phyloP scores from a whole-genome alignment of 2,797 vertebrate species.

The Centropyge bicolor region DNA sequence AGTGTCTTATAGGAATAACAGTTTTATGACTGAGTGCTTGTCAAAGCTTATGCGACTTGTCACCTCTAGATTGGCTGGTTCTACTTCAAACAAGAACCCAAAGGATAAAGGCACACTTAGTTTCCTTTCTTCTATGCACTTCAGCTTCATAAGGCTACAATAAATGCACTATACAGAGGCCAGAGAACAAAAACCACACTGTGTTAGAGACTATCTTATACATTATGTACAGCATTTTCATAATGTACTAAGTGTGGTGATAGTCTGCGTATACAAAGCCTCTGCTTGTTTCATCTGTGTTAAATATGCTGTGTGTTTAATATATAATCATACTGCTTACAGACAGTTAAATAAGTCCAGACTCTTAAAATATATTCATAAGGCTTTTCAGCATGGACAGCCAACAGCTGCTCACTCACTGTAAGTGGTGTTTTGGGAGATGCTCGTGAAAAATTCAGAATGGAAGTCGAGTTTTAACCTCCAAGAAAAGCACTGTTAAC shows the following conservation, averaged over 20 bases:
- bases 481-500: constrained; percentile 21
- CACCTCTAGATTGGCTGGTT: background rate
- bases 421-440: constrained; percentile 15
- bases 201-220: background rate
- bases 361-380: constrained; percentile 23
- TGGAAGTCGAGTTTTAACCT: constrained; percentile 3
- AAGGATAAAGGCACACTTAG: background rate
- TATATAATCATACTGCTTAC: background rate
- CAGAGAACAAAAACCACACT: background rate
- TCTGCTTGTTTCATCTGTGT: background rate
- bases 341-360: constrained; percentile 11
- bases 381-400: background rate
- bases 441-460: constrained; percentile 23
- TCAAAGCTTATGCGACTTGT: background rate
- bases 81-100: background rate
- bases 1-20: background rate
- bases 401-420: constrained; percentile 20
- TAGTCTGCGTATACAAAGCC: background rate
- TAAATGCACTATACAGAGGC: background rate
- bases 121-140: background rate
- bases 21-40: background rate
- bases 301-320: background rate
- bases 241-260: background rate
- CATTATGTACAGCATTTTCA: background rate
- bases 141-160: background rate